Evolutionary conservation across 2,888 invertebrate genomes (phyloP).

Genomic region (Xestobium rufovillosum): DNA sequence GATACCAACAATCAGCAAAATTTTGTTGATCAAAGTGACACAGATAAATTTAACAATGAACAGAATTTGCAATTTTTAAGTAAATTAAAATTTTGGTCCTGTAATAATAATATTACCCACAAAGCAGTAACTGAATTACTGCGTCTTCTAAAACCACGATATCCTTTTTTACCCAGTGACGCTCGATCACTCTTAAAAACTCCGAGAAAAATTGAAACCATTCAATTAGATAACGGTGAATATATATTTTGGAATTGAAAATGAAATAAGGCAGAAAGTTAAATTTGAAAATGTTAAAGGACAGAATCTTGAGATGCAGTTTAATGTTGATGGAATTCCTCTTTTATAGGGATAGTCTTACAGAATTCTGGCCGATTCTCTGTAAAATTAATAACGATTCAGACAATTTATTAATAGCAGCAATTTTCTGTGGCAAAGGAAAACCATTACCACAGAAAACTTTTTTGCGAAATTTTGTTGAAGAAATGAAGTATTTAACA

Average conservation of each 20-base stretch:
- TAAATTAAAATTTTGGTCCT: slow-evolving; percentile 2
- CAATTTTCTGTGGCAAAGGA: slow-evolving; percentile 11
- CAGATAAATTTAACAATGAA: no score
- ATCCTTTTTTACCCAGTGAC: slow-evolving; percentile 7
- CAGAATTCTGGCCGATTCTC: slow-evolving; percentile 15
- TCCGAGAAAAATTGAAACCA: slow-evolving; percentile 8
- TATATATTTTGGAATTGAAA: slow-evolving; percentile 13
- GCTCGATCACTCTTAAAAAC: slow-evolving; percentile 10
- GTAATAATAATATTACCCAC: slow-evolving; percentile 1
- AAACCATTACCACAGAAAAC: slow-evolving; percentile 10
- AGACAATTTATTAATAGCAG: slow-evolving; percentile 10
- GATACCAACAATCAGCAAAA: no score
- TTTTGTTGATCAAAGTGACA: no score
- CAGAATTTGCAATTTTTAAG: no score
- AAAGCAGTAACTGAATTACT: background rate
- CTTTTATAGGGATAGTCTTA: slow-evolving; percentile 13
- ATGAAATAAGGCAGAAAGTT: slow-evolving; percentile 4
- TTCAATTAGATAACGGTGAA: slow-evolving; percentile 11
- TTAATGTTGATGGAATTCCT: slow-evolving; percentile 15
- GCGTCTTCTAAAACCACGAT: background rate
- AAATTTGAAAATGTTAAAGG: background rate
- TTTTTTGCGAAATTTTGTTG: slow-evolving; percentile 7
- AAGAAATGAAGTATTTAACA: no score
- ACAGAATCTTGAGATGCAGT: slow-evolving; percentile 7
- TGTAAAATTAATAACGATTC: slow-evolving; percentile 7